Conservation (phyloP, 2,888 invertebrate species). For the Odontocerum albicorne region DNA sequence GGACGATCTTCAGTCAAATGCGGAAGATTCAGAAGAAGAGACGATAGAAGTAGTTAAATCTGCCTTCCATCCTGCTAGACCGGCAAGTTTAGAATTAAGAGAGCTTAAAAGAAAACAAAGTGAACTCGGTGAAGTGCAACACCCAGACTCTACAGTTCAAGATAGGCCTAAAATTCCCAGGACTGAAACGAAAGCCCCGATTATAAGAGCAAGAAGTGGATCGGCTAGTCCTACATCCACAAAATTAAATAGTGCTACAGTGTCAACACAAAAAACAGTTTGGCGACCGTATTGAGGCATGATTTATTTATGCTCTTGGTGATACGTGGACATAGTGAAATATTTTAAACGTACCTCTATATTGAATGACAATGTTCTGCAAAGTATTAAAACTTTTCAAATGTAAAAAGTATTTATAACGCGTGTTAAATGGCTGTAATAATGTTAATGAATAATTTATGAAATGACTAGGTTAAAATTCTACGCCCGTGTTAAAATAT, state of each 20-base stretch:
- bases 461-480: conserved; percentile 15
- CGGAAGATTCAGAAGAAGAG: conserved; percentile 69
- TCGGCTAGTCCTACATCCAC: conserved; percentile 58
- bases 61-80: conserved; percentile 69
- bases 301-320: no score
- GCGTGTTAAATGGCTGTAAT: conserved; percentile 17
- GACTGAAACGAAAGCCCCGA: conserved; percentile 64
- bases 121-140: conserved; percentile 46
- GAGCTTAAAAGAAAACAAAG: conserved; percentile 49
- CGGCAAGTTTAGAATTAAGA: conserved; percentile 60
- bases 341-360: not conserved
- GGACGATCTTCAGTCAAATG: conserved; percentile 58
- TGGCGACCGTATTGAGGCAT: conserved; percentile 79
- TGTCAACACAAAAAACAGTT: conserved; percentile 66
- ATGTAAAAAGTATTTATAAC: conserved; percentile 2
- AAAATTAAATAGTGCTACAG: conserved; percentile 58
- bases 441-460: conserved; percentile 21
- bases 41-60: conserved; percentile 76
- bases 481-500: conserved; percentile 25
- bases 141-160: conserved; percentile 62
- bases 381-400: not conserved
- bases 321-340: conserved; percentile 4
- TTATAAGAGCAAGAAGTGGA: conserved; percentile 53
- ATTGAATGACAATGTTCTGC: not conserved
- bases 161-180: conserved; percentile 49